Evolutionary conservation across 2,113 vertebrate species (phyloP), one percentile per base, ranked within the genome.

Genomic region (Eurypyga helias): DNA sequence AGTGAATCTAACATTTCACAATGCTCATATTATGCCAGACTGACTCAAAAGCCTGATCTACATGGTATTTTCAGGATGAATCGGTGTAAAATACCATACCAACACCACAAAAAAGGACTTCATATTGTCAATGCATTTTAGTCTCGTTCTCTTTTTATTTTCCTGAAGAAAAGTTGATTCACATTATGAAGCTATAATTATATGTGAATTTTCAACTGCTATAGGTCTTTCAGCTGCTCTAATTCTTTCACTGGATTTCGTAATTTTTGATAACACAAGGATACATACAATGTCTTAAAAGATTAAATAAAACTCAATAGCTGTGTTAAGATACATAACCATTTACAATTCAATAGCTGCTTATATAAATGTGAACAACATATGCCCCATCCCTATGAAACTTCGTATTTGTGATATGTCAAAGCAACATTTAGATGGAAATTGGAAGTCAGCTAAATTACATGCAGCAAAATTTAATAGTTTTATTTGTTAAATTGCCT

Each of bases 401-500:
- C 11, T 46, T 86, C 6, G 0, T 71, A 55, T 48, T 89, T 91
- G 51, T 58, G 41, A 60, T 89, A 65, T 31, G 52, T 87, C 69
- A 89, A 87, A 86, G 28, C 13, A 92, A 60, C 31, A 67, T 90
- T 94, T 73, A 93, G 60, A 81, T 71, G 51, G 46, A 92, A 95
- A 83, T 60, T 76, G 24, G 17, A 86, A 84, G 67, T 51, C 46
- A 89, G 51, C 38, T 78, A 90, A 92, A 96, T 55, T 83, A 58
- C 33, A 57, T 33, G 38, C 54, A 83, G 38, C 15, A 84, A 41
- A 75, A 81, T 87, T 92, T 81, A 77, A 77, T 41, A 57, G 49
- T 23, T 61, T 77, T 88, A 21, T 72, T 54, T 93, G 25, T 81
- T 75, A 84, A 92, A 91, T 60, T 89, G 43, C 55, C 13, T 89